Evolutionary conservation across 1,140 invertebrate genomes (phyloP), one percentile per base, ranked within the genome.

Genomic region (Eulimnadia texana): DNA sequence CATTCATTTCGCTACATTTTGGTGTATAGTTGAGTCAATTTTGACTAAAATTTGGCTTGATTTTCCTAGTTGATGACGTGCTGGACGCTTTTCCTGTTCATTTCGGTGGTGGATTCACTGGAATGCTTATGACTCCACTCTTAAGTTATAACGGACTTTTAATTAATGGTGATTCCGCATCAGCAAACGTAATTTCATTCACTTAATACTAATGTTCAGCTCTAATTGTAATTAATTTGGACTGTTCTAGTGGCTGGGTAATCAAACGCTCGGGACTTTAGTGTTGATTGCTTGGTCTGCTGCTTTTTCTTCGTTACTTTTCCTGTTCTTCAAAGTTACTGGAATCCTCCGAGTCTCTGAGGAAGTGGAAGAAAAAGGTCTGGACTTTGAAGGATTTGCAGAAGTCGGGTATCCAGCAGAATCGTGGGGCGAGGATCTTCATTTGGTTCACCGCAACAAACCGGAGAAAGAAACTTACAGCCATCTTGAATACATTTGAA

Each of bases 81-180:
- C 65, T 81, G 13, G 79, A 81, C 67, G 79, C 79, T 16, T 73
- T 77, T 49, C 77, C 79, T 11, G 79, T 79, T 60, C 73, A 81
- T 67, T 72, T 77, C 62, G 80, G 79, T 9, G 79, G 78, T 16
- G 80, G 80, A 1, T 61, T 75, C 2, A 79, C 75, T 74, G 80
- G 80, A 3, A 67, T 80, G 3, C 68, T 81, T 9, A 70, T 72
- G 23, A 70, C 72, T n/a, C 69, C 74, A 13, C 59, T 78, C 0
- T 69, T 78, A 50, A 61, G 62, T 1, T 64, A 67, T 27, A 67
- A 67, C 20, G 74, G 74, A 24, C 33, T 76, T n/a, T 50, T 70
- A 49, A 65, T 69, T n/a, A 61, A 65, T 9, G 60, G 58, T 19
- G 66, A 65, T 22, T 60, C 67, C 10, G 56, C 42, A 1, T 67